phyloP scores from a whole-genome alignment of 2,113 vertebrate genomes.

The Smithornis capensis region DNA sequence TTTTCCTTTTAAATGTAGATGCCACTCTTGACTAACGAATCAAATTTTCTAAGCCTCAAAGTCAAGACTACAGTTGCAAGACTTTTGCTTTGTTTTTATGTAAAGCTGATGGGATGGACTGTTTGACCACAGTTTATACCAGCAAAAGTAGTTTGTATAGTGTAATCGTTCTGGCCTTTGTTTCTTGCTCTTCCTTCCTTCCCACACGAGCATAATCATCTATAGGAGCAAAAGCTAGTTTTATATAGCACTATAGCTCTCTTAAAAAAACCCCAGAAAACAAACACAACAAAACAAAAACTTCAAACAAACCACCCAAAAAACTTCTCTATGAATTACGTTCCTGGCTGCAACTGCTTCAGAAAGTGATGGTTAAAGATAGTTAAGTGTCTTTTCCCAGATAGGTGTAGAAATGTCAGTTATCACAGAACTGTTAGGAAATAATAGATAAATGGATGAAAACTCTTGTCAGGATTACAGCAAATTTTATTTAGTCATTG shows the following conservation, averaged over 20 bases:
- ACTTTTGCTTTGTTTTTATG: background rate
- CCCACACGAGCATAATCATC: background rate
- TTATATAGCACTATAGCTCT: background rate
- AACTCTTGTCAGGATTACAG: background rate
- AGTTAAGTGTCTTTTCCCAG: background rate
- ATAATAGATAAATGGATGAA: background rate
- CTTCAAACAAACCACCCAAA: rapidly evolving
- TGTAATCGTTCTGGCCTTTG: background rate
- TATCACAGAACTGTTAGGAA: background rate
- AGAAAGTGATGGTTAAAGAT: background rate
- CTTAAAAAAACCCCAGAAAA: background rate
- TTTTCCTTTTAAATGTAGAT: background rate
- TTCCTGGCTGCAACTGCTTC: background rate
- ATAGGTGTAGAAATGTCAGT: background rate
- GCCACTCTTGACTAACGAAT: background rate
- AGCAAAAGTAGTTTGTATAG: background rate
- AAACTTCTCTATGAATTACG: rapidly evolving
- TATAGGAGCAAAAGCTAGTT: background rate
- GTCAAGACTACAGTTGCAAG: background rate
- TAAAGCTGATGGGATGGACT: background rate
- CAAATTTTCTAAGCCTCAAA: background rate
- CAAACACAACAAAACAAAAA: background rate
- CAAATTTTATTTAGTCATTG: background rate
- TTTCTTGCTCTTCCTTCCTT: background rate
- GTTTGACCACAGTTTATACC: background rate